Evolutionary conservation across 2,797 vertebrate genomes (phyloP).

Genomic region (Centroberyx gerrardi): DNA sequence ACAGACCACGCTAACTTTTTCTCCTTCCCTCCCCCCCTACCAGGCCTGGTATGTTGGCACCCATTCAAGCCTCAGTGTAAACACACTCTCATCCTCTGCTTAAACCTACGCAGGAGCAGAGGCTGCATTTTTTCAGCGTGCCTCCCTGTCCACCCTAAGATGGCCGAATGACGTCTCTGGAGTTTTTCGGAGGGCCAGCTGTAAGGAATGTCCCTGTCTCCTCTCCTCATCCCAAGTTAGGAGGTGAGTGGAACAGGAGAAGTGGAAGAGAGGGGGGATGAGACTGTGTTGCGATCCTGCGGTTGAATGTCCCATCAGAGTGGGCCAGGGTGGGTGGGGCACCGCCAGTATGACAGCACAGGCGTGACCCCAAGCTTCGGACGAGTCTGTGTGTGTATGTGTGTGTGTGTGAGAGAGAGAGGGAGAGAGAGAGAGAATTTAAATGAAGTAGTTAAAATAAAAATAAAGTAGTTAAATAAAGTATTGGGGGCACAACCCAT

Average conservation of each 20-base stretch:
- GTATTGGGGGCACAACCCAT: background rate
- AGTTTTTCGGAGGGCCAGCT: background rate
- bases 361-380: constrained; percentile 74
- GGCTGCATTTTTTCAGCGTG: background rate
- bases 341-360: constrained; percentile 72
- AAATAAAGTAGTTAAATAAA: background rate
- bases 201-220: constrained; percentile 30
- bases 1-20: background rate
- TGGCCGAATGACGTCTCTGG: background rate
- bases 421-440: background rate
- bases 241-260: background rate
- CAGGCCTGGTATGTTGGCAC: constrained; percentile 5
- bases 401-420: background rate
- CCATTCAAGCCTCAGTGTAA: constrained; percentile 7
- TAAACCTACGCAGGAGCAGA: constrained; percentile 2
- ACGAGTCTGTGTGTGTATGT: background rate
- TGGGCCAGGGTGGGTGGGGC: constrained; percentile 61
- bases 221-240: background rate
- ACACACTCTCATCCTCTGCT: background rate
- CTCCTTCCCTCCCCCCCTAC: background rate
- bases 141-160: background rate
- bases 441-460: background rate
- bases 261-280: constrained; percentile 11
- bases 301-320: constrained; percentile 63
- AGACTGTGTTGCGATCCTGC: background rate